Conservation (phyloP, 2,797 vertebrate genomes). For the Spinibarbus caldwelli region DNA sequence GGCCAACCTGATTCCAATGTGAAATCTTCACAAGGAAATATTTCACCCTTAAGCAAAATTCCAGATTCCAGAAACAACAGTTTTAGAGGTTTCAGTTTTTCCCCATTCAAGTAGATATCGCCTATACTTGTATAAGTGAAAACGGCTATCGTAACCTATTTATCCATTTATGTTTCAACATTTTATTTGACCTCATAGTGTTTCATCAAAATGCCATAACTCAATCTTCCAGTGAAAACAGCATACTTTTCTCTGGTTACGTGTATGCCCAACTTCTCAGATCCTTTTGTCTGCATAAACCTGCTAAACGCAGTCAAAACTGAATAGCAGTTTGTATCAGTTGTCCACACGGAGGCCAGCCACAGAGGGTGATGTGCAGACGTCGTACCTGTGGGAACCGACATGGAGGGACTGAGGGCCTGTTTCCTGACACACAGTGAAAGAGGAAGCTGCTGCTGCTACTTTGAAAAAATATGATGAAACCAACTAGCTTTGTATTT, state of each 20-base stretch:
- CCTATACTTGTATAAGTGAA: neutral
- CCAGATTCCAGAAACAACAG: neutral
- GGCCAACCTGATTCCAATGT: neutral
- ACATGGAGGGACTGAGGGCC: conserved; percentile 57
- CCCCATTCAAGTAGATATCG: neutral
- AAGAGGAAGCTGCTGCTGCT: conserved; percentile 54
- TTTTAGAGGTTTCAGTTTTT: neutral
- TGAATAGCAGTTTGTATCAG: conserved; percentile 23
- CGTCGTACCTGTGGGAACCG: conserved; percentile 35
- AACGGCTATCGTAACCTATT: neutral
- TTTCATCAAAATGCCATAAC: neutral
- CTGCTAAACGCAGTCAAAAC: conserved; percentile 28
- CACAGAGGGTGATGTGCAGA: conserved; percentile 40
- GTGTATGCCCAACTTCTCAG: neutral
- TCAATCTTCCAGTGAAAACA: neutral
- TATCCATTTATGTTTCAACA: neutral
- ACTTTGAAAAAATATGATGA: conserved; percentile 51
- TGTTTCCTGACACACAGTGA: conserved; percentile 66
- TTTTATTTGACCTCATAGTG: neutral
- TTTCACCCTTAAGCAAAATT: neutral
- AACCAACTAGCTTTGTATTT: conserved; percentile 14
- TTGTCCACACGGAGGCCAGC: neutral
- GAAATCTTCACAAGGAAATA: neutral
- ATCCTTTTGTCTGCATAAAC: neutral
- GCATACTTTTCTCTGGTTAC: neutral